Conservation (phyloP, 2,113 vertebrate genomes). For the Bolborhynchus lineola region DNA sequence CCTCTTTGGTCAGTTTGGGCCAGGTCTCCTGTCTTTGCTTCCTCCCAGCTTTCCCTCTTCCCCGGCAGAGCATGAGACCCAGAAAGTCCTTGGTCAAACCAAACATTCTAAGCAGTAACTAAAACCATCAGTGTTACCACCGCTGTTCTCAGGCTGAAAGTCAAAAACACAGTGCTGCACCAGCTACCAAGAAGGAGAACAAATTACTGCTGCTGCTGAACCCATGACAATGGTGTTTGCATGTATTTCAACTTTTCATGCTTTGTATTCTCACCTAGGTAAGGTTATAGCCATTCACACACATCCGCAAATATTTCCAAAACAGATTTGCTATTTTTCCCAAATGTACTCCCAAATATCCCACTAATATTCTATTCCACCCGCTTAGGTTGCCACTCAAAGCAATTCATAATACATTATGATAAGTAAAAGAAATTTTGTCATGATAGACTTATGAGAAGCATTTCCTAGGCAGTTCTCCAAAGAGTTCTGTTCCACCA, state of each 20-base stretch:
- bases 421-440: slow-evolving; percentile 37
- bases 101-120: too few relatives aligned
- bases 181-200: too few relatives aligned
- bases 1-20: too few relatives aligned
- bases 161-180: too few relatives aligned
- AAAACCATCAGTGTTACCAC: too few relatives aligned
- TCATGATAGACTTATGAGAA: slow-evolving; percentile 51
- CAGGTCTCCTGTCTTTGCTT: too few relatives aligned
- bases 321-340: not conserved
- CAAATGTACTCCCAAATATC: not conserved
- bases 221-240: too few relatives aligned
- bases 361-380: not conserved
- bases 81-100: too few relatives aligned
- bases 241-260: not conserved
- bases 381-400: slow-evolving; percentile 35
- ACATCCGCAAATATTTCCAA: slow-evolving; percentile 1
- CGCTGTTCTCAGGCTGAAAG: too few relatives aligned
- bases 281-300: not conserved
- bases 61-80: too few relatives aligned
- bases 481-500: slow-evolving; percentile 32
- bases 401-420: slow-evolving; percentile 42
- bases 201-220: too few relatives aligned
- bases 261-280: not conserved
- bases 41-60: too few relatives aligned
- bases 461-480: slow-evolving; percentile 46